These are phyloP conservation scores for Lydus trimaculatus DNA, from an alignment of 2,888 invertebrate genomes.

Conservation along the genomic window DNA sequence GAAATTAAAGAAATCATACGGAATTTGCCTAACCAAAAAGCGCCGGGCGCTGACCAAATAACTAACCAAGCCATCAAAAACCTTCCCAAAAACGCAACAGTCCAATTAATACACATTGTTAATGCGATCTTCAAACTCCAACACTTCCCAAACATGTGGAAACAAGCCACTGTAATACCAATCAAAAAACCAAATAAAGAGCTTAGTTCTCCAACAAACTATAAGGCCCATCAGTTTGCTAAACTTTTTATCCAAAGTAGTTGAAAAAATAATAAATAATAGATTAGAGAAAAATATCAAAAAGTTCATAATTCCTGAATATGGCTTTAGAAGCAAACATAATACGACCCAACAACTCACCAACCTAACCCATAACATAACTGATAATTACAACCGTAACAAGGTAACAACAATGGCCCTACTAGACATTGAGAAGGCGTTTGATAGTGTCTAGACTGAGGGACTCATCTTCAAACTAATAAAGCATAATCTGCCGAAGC, in stretches of 20 bases:
- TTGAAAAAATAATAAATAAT: neutral
- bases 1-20: neutral
- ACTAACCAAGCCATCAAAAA: neutral
- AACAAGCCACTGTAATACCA: neutral
- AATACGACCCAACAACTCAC: conserved; percentile 43
- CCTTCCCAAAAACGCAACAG: neutral
- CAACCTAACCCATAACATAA: conserved; percentile 39
- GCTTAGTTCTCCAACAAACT: neutral
- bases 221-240: neutral
- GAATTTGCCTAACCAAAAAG: neutral
- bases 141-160: neutral
- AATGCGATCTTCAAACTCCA: neutral
- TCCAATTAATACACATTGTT: neutral
- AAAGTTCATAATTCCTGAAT: conserved; percentile 23
- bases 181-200: neutral
- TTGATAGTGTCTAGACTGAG: conserved; percentile 45
- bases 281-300: neutral
- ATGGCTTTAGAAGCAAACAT: conserved; percentile 44
- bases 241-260: neutral
- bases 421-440: conserved; percentile 38
- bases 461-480: conserved; percentile 43
- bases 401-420: conserved; percentile 41
- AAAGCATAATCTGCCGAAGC: conserved; percentile 29
- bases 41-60: neutral
- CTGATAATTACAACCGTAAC: conserved; percentile 36